Conservation (phyloP, 2,888 invertebrate genomes). For the Erebia aethiops region DNA sequence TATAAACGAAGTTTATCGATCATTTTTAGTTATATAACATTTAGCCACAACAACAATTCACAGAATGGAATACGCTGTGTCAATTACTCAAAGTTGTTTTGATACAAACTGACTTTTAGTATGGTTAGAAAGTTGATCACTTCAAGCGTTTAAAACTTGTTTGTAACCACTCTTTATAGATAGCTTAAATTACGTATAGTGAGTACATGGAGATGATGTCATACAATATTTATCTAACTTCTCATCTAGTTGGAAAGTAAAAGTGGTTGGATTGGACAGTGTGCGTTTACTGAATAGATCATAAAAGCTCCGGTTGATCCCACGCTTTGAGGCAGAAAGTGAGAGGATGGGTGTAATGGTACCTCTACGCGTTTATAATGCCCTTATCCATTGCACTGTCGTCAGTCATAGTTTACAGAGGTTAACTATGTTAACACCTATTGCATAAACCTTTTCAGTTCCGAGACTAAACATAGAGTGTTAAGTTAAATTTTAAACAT, state of each 20-base stretch:
- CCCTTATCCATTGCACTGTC: slow-evolving; percentile 15
- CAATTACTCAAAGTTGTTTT: slow-evolving; percentile 12
- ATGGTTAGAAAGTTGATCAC: slow-evolving; percentile 30
- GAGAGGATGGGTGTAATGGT: slow-evolving; percentile 28
- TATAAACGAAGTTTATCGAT: not conserved
- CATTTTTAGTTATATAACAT: slow-evolving; percentile 5
- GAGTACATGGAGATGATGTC: slow-evolving; percentile 33
- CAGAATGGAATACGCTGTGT: not conserved
- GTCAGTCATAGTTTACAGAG: not conserved
- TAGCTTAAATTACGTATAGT: slow-evolving; percentile 27
- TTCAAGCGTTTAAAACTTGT: slow-evolving; percentile 23
- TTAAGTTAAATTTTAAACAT: no score
- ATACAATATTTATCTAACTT: slow-evolving; percentile 40
- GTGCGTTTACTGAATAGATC: slow-evolving; percentile 59
- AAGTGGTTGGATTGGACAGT: slow-evolving; percentile 73
- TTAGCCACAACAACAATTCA: not conserved
- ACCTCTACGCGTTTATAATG: slow-evolving; percentile 11
- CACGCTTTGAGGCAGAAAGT: slow-evolving; percentile 42
- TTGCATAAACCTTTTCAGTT: slow-evolving; percentile 2
- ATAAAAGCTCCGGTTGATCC: slow-evolving; percentile 59
- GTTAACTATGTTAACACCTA: not conserved
- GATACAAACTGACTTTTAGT: slow-evolving; percentile 11
- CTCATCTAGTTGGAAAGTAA: slow-evolving; percentile 64
- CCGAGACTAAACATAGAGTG: no score
- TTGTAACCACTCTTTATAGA: slow-evolving; percentile 24